A percentile compares a stretch with the other conserved stretches of the same genome.
Conservation (phyloP, 2,888 invertebrate genomes). For the Mesochorus sp. region DNA sequence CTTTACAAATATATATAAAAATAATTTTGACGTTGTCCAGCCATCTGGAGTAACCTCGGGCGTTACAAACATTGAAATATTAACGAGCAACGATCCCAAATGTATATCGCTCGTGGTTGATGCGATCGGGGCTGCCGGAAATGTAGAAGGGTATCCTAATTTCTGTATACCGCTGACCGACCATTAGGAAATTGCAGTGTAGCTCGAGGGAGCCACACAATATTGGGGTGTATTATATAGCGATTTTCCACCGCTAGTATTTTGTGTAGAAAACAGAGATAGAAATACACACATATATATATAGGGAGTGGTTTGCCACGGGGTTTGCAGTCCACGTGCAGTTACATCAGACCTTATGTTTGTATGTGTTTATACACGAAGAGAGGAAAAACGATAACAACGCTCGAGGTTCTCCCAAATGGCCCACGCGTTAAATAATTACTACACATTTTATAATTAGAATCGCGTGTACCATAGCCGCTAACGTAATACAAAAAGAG, state of each 20-base stretch:
- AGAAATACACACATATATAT: conserved; percentile 15
- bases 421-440: conserved; percentile 65
- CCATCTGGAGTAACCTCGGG: too few species aligned
- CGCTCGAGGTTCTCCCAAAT: conserved; percentile 53
- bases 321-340: too few species aligned
- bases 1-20: too few species aligned
- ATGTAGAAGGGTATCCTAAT: conserved; percentile 39
- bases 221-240: conserved; percentile 53
- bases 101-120: conserved; percentile 44
- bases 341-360: background rate
- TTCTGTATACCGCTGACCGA: conserved; percentile 46
- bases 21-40: too few species aligned
- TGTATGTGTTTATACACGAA: conserved; percentile 17
- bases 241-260: conserved; percentile 56
- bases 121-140: conserved; percentile 9
- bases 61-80: conserved; percentile 28
- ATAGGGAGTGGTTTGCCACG: too few species aligned
- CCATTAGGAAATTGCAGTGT: conserved; percentile 71
- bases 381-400: conserved; percentile 23
- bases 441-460: conserved; percentile 69
- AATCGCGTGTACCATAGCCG: conserved; percentile 60
- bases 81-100: conserved; percentile 29
- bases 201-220: background rate
- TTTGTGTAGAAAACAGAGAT: conserved; percentile 25
- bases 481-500: conserved; percentile 55